A percentile compares a stretch with the other conserved stretches of the same genome.
phyloP scores from a whole-genome alignment of 2,797 vertebrate genomes.

The Aldrovandia affinis region DNA sequence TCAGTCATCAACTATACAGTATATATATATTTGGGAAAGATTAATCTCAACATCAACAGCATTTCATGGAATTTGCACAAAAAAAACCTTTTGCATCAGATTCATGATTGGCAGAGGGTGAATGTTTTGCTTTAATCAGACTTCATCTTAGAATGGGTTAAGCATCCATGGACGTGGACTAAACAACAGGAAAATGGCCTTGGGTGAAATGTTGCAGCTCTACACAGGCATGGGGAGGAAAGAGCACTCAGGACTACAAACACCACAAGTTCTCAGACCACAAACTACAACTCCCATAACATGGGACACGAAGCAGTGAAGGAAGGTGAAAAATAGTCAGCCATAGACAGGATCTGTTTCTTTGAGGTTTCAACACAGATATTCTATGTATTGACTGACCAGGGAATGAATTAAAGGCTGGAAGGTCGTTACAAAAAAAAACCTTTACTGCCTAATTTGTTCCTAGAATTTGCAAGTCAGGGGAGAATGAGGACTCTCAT shows the following conservation, averaged over 20 bases:
- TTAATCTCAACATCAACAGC: no score
- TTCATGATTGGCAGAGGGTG: neutral
- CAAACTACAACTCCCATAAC: neutral
- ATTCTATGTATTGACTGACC: neutral
- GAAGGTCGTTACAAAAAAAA: neutral
- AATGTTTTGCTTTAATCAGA: neutral
- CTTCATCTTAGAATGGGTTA: neutral
- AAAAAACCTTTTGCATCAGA: neutral
- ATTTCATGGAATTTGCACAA: no score
- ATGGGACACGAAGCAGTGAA: neutral
- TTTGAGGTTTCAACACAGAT: neutral
- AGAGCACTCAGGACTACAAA: neutral
- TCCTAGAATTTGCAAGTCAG: no score
- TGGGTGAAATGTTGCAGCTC: neutral
- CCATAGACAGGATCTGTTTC: neutral
- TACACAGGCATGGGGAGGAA: neutral
- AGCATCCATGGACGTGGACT: neutral
- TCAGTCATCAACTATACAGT: neutral
- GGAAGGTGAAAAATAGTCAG: neutral
- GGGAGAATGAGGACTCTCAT: no score
- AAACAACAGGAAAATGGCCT: neutral
- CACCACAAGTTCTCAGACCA: neutral
- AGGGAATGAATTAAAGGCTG: neutral
- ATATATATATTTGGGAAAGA: no score
- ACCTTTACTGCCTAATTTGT: neutral